Base-by-base conservation (phyloP, 35 echinoderm and acorn worm genomes). In the Holothuria glaberrima region DNA sequence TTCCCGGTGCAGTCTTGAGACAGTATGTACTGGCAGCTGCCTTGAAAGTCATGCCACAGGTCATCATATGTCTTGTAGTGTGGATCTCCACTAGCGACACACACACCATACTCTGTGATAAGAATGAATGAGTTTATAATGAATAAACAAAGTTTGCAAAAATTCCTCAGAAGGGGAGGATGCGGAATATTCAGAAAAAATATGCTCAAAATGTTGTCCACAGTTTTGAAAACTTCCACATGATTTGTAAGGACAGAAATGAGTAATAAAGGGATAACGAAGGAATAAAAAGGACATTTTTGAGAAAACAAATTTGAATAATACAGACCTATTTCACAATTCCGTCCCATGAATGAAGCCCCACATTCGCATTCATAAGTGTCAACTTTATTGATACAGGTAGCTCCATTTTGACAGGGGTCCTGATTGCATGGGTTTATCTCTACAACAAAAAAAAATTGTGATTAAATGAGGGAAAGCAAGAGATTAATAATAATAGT, bases 31-130 rank as follows among this genome's bases (percentile, higher is more conserved):
- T 59, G 58, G 54, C 96, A 98, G 48, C 12, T 89, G 20, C 96
- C 96, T 83, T 98, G 96, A 73, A 92, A 98, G 59, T 98, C 89
- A 71, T 98, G 93, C 88, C 91, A 90, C 0, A 92, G 67, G 25
- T 60, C 88, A 83, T 98, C 96, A 58, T 90, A 98, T 9, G 96
- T 98, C 88, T 88, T 98, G 93, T 98, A 98, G 58, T 98, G 96
- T 12, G 96, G 93, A 88, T 94, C 96, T 41, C 96, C 96, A 35
- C 90, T 78, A 13, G 96, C 93, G 74, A 83, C 86, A 59, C 93
- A 98, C 7, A 90, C 86, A 62, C 90, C 90, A 48, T 98, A 98
- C 76, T 98, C 96, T 94, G 36, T 62, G 14, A 44, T 0, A n/a
- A 36, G 30, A 61, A 68, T 9, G 19, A 24, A 84, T n/a, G 30